Percentiles rank a stretch among this genome's conserved stretches.
Conservation (phyloP, 2,797 vertebrate genomes). For the Semaprochilodus insignis region DNA sequence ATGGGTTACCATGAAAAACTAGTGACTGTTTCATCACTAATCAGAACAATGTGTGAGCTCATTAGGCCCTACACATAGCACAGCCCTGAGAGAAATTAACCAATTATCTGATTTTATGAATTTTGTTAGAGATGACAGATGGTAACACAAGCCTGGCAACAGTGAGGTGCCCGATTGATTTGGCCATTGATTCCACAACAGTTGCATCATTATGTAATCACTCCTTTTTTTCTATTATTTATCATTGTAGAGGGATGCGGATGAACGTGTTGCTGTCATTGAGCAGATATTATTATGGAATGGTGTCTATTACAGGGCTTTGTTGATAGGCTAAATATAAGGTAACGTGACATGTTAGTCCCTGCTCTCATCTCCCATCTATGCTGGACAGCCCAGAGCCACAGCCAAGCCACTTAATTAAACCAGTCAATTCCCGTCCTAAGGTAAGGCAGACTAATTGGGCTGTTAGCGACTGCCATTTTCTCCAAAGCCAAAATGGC, state of each 20-base stretch:
- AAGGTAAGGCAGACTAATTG: slow-evolving; percentile 24
- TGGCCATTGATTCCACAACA: neutral
- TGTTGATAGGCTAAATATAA: slow-evolving; percentile 27
- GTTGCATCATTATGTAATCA: slow-evolving; percentile 5
- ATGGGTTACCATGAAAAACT: too few species aligned
- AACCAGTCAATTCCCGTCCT: slow-evolving; percentile 20
- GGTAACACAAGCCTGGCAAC: neutral
- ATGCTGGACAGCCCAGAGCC: neutral
- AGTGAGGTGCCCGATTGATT: neutral
- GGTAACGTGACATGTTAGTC: neutral
- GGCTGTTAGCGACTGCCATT: slow-evolving; percentile 10
- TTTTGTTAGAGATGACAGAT: neutral
- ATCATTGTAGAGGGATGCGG: neutral
- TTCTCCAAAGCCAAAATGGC: slow-evolving; percentile 22
- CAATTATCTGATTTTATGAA: neutral
- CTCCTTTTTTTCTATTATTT: neutral
- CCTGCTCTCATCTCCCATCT: slow-evolving; percentile 1
- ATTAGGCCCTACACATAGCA: neutral
- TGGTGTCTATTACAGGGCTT: neutral
- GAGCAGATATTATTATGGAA: slow-evolving; percentile 4
- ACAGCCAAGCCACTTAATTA: slow-evolving; percentile 28
- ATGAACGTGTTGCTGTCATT: neutral
- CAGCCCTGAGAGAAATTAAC: neutral
- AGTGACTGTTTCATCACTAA: too few species aligned
- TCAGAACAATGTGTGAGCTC: neutral